Percentiles rank a stretch among this genome's conserved stretches.
These are phyloP conservation scores for Plectrocnemia conspersa DNA, from an alignment of 1,140 invertebrate species.

Conservation along the genomic window DNA sequence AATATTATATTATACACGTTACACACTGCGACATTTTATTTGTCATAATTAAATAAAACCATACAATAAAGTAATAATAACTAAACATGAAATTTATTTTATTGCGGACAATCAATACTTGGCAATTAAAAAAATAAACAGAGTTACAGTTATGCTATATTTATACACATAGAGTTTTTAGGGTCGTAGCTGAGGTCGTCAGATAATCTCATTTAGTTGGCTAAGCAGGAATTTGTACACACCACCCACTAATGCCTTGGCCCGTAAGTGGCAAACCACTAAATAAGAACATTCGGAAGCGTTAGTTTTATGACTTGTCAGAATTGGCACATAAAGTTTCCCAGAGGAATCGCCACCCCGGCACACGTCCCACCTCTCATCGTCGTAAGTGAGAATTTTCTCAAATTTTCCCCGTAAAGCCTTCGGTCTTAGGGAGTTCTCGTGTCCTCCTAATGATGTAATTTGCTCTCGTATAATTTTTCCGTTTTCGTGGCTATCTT, in stretches of 20 bases:
- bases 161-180: too few species aligned
- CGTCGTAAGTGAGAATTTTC: slow-evolving; percentile 18
- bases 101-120: too few species aligned
- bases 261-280: slow-evolving; percentile 30
- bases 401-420: slow-evolving; percentile 22
- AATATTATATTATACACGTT: too few species aligned
- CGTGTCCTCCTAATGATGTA: slow-evolving; percentile 33
- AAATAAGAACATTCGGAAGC: slow-evolving; percentile 26
- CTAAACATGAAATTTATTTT: too few species aligned
- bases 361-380: slow-evolving; percentile 3
- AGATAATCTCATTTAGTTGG: slow-evolving; percentile 2
- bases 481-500: slow-evolving; percentile 31
- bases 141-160: too few species aligned
- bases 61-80: too few species aligned
- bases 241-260: slow-evolving; percentile 12
- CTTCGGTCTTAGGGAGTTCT: slow-evolving; percentile 23
- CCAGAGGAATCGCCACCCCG: slow-evolving; percentile 14
- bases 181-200: neutral
- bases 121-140: too few species aligned
- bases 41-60: too few species aligned
- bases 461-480: slow-evolving; percentile 36
- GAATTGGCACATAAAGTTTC: slow-evolving; percentile 35
- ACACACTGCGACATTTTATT: too few species aligned
- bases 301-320: slow-evolving; percentile 34
- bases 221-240: neutral